Percentiles rank a stretch among this genome's conserved stretches.
phyloP scores from a whole-genome alignment of 1,140 invertebrate species.

The Ptiloglossa arizonensis region DNA sequence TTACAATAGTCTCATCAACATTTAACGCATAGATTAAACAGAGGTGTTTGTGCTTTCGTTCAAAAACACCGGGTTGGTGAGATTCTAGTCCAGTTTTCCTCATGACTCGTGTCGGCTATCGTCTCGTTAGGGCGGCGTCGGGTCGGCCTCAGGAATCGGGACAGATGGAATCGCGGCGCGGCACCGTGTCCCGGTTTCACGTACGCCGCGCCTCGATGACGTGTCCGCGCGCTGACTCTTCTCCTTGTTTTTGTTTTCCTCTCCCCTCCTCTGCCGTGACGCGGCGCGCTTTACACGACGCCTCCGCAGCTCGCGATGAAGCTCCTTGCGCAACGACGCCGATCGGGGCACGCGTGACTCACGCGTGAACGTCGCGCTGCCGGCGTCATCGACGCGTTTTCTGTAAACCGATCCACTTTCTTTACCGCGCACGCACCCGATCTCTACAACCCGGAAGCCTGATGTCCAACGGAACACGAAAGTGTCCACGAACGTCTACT shows the following conservation, averaged over 20 bases:
- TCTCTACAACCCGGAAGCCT: background rate
- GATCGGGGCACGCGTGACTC: slow-evolving; percentile 56
- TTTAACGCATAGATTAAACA: no score
- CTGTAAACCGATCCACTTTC: slow-evolving; percentile 46
- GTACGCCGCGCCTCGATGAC: slow-evolving; percentile 56
- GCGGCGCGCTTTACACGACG: slow-evolving; percentile 49
- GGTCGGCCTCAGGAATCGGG: slow-evolving; percentile 29
- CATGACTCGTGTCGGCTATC: no score
- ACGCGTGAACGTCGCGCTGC: slow-evolving; percentile 28
- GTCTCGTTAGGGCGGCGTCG: slow-evolving; percentile 34
- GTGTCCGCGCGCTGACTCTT: slow-evolving; percentile 32
- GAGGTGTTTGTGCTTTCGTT: no score
- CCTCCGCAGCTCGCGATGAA: slow-evolving; percentile 53
- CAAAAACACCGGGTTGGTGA: no score
- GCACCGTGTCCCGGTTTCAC: slow-evolving; percentile 39
- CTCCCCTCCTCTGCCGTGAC: background rate
- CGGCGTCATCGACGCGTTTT: slow-evolving; percentile 29
- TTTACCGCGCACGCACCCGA: background rate
- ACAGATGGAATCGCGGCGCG: slow-evolving; percentile 34
- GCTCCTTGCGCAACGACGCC: slow-evolving; percentile 48
- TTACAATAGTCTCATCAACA: no score
- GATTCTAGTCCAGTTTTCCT: no score
- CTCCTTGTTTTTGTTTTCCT: slow-evolving; percentile 42
- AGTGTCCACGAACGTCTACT: no score
- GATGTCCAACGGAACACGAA: no score